Conservation (phyloP, 1,140 invertebrate species). For the Drosophila yakuba region DNA sequence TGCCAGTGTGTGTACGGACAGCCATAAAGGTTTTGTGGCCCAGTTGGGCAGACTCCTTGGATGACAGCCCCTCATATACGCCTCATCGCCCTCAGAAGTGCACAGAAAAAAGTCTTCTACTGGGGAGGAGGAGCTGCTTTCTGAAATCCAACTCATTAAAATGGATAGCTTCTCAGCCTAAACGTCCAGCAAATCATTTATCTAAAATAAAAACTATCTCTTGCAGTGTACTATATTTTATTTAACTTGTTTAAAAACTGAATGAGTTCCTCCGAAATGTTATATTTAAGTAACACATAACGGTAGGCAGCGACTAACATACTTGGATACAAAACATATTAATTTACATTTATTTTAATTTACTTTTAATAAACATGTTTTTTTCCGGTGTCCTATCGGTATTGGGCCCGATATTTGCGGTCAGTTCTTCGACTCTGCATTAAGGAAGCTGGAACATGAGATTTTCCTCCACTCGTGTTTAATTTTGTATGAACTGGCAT, state of each 20-base stretch:
- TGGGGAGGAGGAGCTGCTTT: too few species aligned
- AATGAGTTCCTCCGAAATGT: too few species aligned
- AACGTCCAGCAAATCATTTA: too few species aligned
- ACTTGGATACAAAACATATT: too few species aligned
- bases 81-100: constrained; percentile 15
- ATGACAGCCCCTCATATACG: constrained; percentile 7
- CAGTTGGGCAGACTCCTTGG: constrained; percentile 25
- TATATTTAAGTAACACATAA: too few species aligned
- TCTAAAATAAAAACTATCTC: too few species aligned
- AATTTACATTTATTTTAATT: too few species aligned
- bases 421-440: constrained; percentile 56
- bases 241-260: too few species aligned
- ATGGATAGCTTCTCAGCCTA: too few species aligned
- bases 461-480: constrained; percentile 38
- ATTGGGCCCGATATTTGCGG: constrained; percentile 41
- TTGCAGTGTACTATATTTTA: too few species aligned
- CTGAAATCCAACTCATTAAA: too few species aligned
- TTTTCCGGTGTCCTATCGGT: constrained; percentile 3
- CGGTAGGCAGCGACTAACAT: too few species aligned
- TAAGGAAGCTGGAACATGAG: constrained; percentile 43
- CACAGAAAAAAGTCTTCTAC: not conserved
- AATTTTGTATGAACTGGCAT: constrained; percentile 40
- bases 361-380: not conserved
- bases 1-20: constrained; percentile 12
- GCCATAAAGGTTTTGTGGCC: constrained; percentile 44